Percentiles rank a stretch among this genome's conserved stretches.
Conservation (phyloP, 2,888 invertebrate genomes). For the Rhorus exstirpatorius region DNA sequence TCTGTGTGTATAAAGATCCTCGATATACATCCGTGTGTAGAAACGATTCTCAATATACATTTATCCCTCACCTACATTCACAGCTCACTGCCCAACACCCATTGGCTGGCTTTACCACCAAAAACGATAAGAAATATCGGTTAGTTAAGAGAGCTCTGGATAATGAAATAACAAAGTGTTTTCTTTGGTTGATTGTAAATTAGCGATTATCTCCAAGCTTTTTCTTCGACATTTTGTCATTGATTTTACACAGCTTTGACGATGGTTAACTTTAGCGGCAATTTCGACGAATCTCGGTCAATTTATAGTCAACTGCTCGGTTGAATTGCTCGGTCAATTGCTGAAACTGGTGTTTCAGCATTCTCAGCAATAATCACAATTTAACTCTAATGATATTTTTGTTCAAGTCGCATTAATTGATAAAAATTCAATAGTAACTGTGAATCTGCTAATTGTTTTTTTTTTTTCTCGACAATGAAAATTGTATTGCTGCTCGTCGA, state of each 20-base stretch:
- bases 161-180: conserved; percentile 14
- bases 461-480: no score
- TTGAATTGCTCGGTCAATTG: no score
- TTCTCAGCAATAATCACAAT: no score
- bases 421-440: no score
- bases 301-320: no score
- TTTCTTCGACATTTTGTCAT: not conserved
- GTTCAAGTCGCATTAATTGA: no score
- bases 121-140: not conserved
- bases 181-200: not conserved
- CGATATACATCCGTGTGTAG: conserved; percentile 5
- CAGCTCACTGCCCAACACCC: conserved; percentile 18
- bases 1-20: no score
- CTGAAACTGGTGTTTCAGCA: no score
- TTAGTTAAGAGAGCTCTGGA: not conserved
- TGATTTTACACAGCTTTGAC: conserved; percentile 9
- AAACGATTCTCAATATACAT: conserved; percentile 11
- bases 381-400: no score
- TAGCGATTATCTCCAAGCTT: not conserved
- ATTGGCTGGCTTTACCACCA: not conserved
- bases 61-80: conserved; percentile 21
- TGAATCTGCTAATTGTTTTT: no score
- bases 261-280: not conserved
- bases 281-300: not conserved
- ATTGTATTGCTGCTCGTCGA: no score